phyloP scores from a whole-genome alignment of 2,888 invertebrate species.

The Chloroclystis v-ata region DNA sequence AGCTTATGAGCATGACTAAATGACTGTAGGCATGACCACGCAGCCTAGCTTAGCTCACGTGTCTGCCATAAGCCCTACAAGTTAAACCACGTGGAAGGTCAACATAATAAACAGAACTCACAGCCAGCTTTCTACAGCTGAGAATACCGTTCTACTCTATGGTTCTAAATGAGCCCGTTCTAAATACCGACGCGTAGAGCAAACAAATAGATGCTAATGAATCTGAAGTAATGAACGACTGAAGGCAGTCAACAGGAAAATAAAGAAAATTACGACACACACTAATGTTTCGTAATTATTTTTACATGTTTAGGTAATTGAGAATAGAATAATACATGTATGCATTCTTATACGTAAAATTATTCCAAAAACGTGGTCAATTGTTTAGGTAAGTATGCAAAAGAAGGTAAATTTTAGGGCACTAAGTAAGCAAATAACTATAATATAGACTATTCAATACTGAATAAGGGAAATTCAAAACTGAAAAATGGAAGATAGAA shows the following conservation, averaged over 20 bases:
- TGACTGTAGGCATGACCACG: not conserved
- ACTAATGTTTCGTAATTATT: no score
- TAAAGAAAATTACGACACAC: not conserved
- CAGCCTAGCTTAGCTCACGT: not conserved
- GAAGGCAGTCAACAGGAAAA: not conserved
- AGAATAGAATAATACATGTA: no score
- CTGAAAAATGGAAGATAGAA: no score
- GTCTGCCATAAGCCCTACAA: constrained; percentile 8
- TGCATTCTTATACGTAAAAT: no score
- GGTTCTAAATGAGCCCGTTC: constrained; percentile 38
- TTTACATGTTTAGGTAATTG: no score
- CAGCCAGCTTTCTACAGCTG: constrained; percentile 25
- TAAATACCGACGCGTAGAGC: constrained; percentile 45
- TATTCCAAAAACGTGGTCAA: no score
- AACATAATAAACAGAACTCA: constrained; percentile 8
- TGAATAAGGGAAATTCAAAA: no score
- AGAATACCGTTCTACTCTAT: constrained; percentile 3
- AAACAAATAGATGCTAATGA: constrained; percentile 48
- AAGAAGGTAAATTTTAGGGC: no score
- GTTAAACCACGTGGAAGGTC: constrained; percentile 18
- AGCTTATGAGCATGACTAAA: not conserved
- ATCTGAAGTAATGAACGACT: constrained; percentile 29
- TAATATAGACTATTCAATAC: no score
- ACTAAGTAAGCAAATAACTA: no score
- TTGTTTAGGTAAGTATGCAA: no score